Base-by-base conservation (phyloP, 2,113 vertebrate species). In the Rhea americana region DNA sequence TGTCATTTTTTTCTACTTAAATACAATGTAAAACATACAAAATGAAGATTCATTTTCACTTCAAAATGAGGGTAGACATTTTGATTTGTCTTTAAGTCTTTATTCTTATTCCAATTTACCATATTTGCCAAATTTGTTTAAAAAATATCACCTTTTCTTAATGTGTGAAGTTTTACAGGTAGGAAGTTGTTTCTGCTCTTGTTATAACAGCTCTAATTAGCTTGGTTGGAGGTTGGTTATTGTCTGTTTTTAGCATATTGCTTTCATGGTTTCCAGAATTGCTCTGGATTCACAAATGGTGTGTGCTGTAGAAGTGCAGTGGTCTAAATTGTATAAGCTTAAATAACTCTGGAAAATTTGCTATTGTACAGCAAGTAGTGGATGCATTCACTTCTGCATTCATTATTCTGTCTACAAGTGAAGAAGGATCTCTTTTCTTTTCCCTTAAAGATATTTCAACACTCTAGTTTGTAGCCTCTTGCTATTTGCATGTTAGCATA, bases 281-380 rank as follows among this genome's bases (percentile, higher is more conserved):
- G 17, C 51, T 35, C 0, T 0, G 26, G 28, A 35, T 77, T 61
- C 21, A 18, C 20, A 19, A 47, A 28, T 19, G 13, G 13, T 47
- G 19, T 11, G 45, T 43, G 51, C 8, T 59, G 11, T 0, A 0
- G 26, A 41, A 47, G n/a, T 16, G 11, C 58, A 32, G 28, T 43
- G 58, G 45, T 77, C n/a, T 47, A 78, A 72, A 50, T 58, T 1
- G 0, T 11, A 73, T 30, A 56, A 62, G 32, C 37, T 43, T 80
- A 18, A 76, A 39, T 22, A 76, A 8, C 15, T 30, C 67, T 70
- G 21, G 21, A 55, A 3, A 50, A 32, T n/a, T 48, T n/a, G 45
- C n/a, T 71, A 7, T 5, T 37, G 24, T 7, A 26, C 32, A 71
- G n/a, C 22, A 50, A n/a, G 22, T 32, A 25, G 21, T 71, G 67